Conservation (phyloP, 2,113 vertebrate genomes). For the Chloroceryle aenea region DNA sequence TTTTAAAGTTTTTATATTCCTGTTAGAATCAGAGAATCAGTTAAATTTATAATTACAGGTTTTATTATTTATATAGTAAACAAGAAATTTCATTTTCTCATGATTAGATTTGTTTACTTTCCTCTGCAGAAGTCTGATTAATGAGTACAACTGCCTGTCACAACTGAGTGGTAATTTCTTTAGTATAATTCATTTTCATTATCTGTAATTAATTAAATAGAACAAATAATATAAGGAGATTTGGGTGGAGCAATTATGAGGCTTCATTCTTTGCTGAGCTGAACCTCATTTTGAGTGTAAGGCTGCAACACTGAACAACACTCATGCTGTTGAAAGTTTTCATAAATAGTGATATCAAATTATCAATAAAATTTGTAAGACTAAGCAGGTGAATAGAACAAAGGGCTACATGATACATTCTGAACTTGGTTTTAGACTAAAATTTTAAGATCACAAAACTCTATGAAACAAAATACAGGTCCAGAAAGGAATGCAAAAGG, state of each 20-base stretch:
- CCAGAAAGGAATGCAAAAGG: background rate
- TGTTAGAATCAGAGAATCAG: background rate
- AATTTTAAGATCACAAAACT: background rate
- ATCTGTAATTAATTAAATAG: background rate
- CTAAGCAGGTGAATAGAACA: background rate
- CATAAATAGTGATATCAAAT: background rate
- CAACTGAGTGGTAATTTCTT: background rate
- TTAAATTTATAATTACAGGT: background rate
- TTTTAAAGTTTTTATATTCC: background rate
- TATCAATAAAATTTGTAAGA: background rate
- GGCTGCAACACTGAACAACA: background rate
- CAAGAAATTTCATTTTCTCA: background rate
- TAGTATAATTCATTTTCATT: background rate
- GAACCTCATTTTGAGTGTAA: background rate
- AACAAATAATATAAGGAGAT: background rate
- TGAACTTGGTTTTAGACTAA: background rate
- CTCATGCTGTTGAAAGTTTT: background rate
- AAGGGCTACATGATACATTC: background rate
- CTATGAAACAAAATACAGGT: rapidly evolving
- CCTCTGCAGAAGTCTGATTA: background rate
- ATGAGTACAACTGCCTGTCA: background rate
- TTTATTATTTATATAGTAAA: background rate
- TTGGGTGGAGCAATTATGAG: background rate
- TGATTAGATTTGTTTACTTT: background rate
- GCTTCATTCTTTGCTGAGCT: background rate